Percentiles rank a stretch among this genome's conserved stretches.
Conservation (phyloP, 2,113 vertebrate species). For the Hepsetus odoe region DNA sequence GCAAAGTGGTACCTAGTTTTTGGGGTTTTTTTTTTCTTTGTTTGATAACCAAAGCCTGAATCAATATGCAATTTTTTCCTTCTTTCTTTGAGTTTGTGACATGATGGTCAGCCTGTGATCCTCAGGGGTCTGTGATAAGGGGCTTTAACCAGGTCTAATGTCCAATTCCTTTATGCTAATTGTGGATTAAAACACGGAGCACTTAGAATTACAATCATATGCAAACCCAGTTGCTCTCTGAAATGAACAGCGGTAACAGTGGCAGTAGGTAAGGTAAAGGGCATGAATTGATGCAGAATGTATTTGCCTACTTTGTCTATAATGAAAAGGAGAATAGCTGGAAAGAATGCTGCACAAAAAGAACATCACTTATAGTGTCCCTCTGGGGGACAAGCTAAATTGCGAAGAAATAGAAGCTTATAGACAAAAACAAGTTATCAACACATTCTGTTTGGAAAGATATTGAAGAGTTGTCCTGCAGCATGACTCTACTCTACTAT, state of each 20-base stretch:
- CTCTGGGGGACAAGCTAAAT: background rate
- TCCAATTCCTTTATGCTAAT: constrained; percentile 9
- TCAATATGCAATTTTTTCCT: constrained; percentile 51
- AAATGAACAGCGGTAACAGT: constrained; percentile 7
- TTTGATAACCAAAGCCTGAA: constrained; percentile 48
- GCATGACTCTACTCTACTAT: constrained; percentile 6
- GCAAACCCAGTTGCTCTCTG: constrained; percentile 36
- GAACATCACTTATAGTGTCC: background rate
- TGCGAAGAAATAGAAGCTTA: background rate
- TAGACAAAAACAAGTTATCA: background rate
- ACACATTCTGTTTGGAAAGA: background rate
- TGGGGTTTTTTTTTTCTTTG: constrained; percentile 39
- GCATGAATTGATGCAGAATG: background rate
- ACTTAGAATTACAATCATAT: constrained; percentile 44
- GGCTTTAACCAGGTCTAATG: background rate
- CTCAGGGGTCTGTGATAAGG: constrained; percentile 3
- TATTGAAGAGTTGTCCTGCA: background rate
- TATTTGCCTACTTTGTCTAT: background rate
- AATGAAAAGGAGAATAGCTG: background rate
- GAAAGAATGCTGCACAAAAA: background rate
- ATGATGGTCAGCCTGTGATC: constrained; percentile 19
- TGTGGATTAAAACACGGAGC: constrained; percentile 38
- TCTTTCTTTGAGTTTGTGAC: constrained; percentile 40
- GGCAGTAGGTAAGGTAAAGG: background rate
- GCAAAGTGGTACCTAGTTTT: too few species aligned